These are phyloP conservation scores for Drosophila borealis DNA, from an alignment of 2,888 invertebrate species.

Conservation along the genomic window DNA sequence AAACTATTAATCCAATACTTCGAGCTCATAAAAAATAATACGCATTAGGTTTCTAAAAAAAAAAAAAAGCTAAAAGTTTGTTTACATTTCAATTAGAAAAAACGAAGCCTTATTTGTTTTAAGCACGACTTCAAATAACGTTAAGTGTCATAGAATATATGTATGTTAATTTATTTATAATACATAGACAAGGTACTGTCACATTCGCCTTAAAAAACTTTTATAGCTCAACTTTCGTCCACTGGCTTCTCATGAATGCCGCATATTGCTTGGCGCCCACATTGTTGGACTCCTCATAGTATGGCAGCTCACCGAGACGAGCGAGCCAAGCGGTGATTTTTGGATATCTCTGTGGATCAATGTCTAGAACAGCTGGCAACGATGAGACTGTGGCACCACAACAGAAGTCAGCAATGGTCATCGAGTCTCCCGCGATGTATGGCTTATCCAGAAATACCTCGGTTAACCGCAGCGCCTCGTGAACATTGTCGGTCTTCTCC, in stretches of 20 bases:
- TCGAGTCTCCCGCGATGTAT: conserved; percentile 62
- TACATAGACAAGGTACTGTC: too few species aligned
- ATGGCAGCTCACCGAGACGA: conserved; percentile 63
- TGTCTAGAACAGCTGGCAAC: conserved; percentile 42
- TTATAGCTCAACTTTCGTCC: conserved; percentile 43
- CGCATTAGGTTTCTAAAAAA: too few species aligned
- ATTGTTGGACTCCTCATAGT: conserved; percentile 62
- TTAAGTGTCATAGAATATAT: too few species aligned
- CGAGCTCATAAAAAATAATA: too few species aligned
- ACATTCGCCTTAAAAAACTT: background rate
- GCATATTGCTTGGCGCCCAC: conserved; percentile 36
- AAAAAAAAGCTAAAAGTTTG: too few species aligned
- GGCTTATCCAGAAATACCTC: conserved; percentile 55
- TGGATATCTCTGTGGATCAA: conserved; percentile 59
- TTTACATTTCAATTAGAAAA: too few species aligned
- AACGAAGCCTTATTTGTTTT: too few species aligned
- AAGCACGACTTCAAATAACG: too few species aligned
- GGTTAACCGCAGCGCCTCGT: conserved; percentile 45
- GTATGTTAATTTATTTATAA: too few species aligned
- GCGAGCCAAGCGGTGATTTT: conserved; percentile 67
- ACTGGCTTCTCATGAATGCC: conserved; percentile 39
- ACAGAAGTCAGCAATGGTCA: conserved; percentile 77
- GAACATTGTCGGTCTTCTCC: conserved; percentile 49
- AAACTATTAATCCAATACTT: too few species aligned
- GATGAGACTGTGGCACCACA: conserved; percentile 53